phyloP scores from a whole-genome alignment of 1,140 invertebrate genomes.

The Sipha flava region DNA sequence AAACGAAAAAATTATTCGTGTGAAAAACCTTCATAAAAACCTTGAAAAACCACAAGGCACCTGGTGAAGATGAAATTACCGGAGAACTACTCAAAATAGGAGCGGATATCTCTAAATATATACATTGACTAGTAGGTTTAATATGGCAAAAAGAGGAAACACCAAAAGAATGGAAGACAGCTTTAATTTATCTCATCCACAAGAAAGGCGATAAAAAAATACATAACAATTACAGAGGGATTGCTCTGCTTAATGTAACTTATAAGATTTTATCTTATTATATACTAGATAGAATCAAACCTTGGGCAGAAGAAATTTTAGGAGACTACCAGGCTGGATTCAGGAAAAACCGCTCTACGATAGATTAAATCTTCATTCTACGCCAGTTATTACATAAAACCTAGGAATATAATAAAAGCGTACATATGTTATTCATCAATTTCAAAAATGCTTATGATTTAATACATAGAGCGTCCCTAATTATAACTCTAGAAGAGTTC shows the following conservation, averaged over 20 bases:
- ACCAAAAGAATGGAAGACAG: background rate
- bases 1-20: no score
- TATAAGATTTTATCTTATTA: no score
- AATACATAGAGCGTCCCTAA: background rate
- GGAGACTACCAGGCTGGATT: background rate
- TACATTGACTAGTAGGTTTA: background rate
- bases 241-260: no score
- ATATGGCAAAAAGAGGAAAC: background rate
- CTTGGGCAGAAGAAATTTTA: background rate
- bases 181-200: background rate
- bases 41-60: background rate
- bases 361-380: no score
- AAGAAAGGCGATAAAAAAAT: no score
- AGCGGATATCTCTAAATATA: background rate
- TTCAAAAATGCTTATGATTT: background rate
- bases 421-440: background rate
- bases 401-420: background rate
- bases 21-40: no score
- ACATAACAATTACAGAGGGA: no score
- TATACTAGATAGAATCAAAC: background rate
- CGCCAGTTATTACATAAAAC: background rate
- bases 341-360: background rate
- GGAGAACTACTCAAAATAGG: background rate
- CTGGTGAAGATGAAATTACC: background rate
- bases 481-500: background rate